Percentiles rank a stretch among this genome's conserved stretches.
Conservation (phyloP, 64 coral and sea anemone species). For the Stichodactyla helianthus region DNA sequence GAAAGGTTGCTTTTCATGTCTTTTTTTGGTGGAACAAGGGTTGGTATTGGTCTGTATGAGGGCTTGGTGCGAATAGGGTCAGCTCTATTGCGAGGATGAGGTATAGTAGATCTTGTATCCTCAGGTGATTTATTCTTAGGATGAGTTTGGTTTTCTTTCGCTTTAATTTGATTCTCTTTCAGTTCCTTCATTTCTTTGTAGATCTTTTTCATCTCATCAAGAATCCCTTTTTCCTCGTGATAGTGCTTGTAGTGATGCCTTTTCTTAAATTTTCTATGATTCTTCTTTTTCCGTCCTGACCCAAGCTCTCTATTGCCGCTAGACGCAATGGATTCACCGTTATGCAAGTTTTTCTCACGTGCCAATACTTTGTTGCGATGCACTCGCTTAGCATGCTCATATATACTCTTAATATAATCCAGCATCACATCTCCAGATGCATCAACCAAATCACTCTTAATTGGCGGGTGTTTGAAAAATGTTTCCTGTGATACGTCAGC, state of each 20-base stretch:
- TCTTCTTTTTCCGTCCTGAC: conserved; percentile 11
- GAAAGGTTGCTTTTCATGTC: not conserved
- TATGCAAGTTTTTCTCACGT: not conserved
- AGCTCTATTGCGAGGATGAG: not conserved
- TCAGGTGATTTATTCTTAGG: not conserved
- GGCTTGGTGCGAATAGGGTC: not conserved
- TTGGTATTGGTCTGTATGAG: not conserved
- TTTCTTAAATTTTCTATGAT: conserved; percentile 17
- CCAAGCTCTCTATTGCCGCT: not conserved
- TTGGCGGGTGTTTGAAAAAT: not conserved
- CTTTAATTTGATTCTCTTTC: conserved; percentile 14
- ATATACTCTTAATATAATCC: conserved; percentile 55
- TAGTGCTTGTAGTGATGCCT: not conserved
- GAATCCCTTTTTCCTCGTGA: conserved; percentile 3
- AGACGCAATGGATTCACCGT: not conserved
- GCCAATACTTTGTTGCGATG: conserved; percentile 11
- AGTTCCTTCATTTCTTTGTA: conserved; percentile 55
- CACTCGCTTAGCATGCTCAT: conserved; percentile 16
- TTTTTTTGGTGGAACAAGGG: not conserved
- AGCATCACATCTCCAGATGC: conserved; percentile 9
- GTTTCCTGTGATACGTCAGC: not conserved
- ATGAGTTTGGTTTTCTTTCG: not conserved
- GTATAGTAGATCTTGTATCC: conserved; percentile 41
- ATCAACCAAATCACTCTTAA: conserved; percentile 1
- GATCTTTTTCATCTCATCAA: conserved; percentile 40